phyloP scores from a whole-genome alignment of 2,797 vertebrate genomes.

The Chrysocyon brachyurus region DNA sequence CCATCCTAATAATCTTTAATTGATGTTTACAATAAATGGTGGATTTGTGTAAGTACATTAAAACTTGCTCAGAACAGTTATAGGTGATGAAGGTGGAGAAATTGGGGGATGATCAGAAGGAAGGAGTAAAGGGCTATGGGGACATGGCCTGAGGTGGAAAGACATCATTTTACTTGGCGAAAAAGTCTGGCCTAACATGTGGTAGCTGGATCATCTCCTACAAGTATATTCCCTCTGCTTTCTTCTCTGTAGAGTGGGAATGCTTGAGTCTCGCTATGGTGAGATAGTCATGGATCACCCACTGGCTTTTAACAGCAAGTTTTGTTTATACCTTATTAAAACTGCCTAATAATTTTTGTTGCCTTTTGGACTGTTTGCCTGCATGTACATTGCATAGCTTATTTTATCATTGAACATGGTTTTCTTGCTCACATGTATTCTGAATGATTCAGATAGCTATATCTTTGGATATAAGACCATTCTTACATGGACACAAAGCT shows the following conservation, averaged over 20 bases:
- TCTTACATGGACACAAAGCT: not conserved
- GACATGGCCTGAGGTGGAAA: not conserved
- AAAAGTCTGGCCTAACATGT: not conserved
- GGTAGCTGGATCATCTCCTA: not conserved
- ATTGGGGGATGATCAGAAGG: not conserved
- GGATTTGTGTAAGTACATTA: not conserved
- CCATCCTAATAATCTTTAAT: not conserved
- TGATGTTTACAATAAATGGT: not conserved
- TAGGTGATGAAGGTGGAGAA: not conserved
- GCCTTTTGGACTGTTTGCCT: not conserved
- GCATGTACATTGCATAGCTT: not conserved
- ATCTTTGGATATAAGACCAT: not conserved
- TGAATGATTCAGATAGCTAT: not conserved
- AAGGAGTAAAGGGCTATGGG: not conserved
- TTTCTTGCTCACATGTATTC: constrained; percentile 29
- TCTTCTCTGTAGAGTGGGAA: not conserved
- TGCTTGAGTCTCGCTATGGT: not conserved
- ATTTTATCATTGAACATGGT: not conserved
- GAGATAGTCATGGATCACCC: not conserved
- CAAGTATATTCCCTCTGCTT: not conserved
- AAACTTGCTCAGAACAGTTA: not conserved
- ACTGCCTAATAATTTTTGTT: not conserved
- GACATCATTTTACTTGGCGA: not conserved
- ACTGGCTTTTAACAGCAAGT: not conserved
- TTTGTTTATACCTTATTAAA: not conserved